Conservation (phyloP, 2,797 vertebrate genomes). For the Labeo calbasu region DNA sequence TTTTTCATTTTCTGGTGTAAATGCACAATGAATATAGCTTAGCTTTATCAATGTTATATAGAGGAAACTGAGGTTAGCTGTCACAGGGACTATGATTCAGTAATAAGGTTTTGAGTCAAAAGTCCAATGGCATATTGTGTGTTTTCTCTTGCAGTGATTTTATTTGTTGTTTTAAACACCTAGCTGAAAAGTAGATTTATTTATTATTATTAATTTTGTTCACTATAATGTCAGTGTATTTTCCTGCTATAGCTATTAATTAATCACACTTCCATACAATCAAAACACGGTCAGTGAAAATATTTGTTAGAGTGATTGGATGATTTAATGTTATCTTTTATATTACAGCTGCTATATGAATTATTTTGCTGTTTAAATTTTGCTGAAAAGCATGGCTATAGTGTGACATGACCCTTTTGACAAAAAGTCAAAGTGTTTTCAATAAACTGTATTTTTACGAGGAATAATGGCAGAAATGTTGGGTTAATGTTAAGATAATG, state of each 20-base stretch:
- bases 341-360: background rate
- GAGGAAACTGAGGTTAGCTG: background rate
- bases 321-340: background rate
- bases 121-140: background rate
- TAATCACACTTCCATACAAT: background rate
- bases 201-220: background rate
- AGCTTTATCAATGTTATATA: conserved; percentile 8
- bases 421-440: background rate
- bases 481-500: background rate
- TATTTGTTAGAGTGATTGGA: background rate
- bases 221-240: background rate
- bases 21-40: background rate
- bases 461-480: background rate
- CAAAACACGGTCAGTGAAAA: background rate
- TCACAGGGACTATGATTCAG: background rate
- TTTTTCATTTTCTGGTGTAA: conserved; percentile 2
- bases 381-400: background rate
- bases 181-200: no score
- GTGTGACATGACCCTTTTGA: background rate
- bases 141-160: background rate
- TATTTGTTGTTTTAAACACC: background rate
- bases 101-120: background rate
- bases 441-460: background rate
- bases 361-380: background rate
- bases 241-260: background rate